Percentiles rank a stretch among this genome's conserved stretches.
Evolutionary conservation across 2,888 invertebrate genomes (phyloP).

Genomic region (Frankliniella intonsa): DNA sequence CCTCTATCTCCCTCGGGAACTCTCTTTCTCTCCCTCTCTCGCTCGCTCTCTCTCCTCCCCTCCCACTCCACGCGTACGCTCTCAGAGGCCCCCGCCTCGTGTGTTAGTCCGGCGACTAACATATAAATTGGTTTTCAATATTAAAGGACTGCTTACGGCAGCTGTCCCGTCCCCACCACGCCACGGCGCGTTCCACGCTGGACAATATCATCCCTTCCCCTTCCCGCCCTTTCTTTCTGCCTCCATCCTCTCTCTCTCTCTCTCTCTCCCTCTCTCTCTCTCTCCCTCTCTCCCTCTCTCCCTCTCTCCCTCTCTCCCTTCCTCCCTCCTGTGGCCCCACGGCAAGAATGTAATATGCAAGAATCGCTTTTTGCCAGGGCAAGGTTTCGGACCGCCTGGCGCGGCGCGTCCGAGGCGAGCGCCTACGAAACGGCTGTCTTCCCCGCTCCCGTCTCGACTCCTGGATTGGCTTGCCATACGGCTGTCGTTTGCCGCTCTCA

Average conservation of each 20-base stretch:
- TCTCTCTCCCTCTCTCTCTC: no score
- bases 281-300: no score
- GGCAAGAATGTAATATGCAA: conserved; percentile 26
- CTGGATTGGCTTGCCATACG: no score
- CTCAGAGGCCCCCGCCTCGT: background rate
- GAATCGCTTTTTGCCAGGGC: conserved; percentile 7
- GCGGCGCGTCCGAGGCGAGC: no score
- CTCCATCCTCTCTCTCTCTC: no score
- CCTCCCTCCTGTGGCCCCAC: background rate
- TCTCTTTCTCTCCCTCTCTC: background rate
- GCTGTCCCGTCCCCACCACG: conserved; percentile 6
- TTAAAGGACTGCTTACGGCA: conserved; percentile 24
- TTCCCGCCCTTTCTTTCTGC: background rate
- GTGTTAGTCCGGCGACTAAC: conserved; percentile 26
- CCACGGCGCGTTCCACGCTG: conserved; percentile 11
- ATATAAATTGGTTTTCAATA: conserved; percentile 27
- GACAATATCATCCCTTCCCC: conserved; percentile 15
- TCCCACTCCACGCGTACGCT: background rate
- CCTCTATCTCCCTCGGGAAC: background rate
- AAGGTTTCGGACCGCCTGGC: background rate
- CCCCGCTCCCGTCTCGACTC: background rate
- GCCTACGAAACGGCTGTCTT: background rate
- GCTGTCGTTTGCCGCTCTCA: no score
- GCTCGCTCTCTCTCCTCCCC: background rate
- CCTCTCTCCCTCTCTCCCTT: background rate